Conservation (phyloP, 2,113 vertebrate genomes). For the Cariama cristata region DNA sequence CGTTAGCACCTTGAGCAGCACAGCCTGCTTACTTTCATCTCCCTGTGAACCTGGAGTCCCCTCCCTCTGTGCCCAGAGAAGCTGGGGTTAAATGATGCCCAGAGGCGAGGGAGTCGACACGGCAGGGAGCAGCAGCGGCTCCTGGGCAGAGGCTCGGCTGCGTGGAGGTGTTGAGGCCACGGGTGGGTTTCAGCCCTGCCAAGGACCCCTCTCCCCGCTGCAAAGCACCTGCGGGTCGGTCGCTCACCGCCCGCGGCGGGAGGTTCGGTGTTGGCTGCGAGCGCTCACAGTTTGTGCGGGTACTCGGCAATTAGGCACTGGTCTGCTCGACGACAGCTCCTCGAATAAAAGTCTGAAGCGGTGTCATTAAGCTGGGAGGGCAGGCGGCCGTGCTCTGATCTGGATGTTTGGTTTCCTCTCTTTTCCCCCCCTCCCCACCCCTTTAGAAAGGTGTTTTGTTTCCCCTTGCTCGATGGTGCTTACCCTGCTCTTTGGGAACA, state of each 20-base stretch:
- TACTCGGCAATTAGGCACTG: background rate
- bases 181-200: background rate
- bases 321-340: background rate
- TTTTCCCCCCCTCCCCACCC: background rate
- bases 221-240: fast-evolving
- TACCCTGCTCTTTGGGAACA: background rate
- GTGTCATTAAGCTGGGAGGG: background rate
- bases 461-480: background rate
- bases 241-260: fast-evolving
- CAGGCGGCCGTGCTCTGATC: background rate
- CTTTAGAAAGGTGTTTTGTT: conserved; percentile 2
- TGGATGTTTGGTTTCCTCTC: conserved; percentile 35
- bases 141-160: background rate
- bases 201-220: background rate
- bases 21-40: background rate
- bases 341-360: background rate
- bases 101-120: background rate
- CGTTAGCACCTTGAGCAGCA: background rate
- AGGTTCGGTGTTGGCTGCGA: background rate
- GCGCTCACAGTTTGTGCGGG: background rate
- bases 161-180: background rate
- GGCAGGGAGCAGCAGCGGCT: background rate
- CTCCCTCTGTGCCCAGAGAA: background rate
- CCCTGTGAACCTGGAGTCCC: background rate
- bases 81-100: background rate